Conservation (phyloP, 1,140 invertebrate species). For the Rhagoletis zephyria region DNA sequence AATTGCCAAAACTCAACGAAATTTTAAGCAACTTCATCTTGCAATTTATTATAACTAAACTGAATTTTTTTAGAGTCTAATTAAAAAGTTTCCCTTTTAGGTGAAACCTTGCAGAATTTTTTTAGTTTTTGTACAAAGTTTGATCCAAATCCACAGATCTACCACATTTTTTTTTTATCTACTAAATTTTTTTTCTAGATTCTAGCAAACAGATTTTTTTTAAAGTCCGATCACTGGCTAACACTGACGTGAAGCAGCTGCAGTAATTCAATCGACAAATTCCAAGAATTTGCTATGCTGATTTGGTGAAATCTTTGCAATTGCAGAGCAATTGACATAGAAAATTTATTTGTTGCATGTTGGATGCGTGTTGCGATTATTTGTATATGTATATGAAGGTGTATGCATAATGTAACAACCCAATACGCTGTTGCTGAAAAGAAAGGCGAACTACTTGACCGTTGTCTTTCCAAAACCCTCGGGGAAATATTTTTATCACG, state of each 20-base stretch:
- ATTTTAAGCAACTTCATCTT: too few species aligned
- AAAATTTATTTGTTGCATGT: conserved; percentile 38
- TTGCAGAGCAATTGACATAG: conserved; percentile 27
- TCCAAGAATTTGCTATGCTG: conserved; percentile 33
- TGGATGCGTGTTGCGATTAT: conserved; percentile 18
- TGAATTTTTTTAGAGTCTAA: too few species aligned
- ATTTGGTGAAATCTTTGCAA: conserved; percentile 41
- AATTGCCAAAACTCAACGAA: too few species aligned
- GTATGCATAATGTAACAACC: conserved; percentile 14
- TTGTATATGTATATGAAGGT: background rate
- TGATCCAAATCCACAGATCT: too few species aligned
- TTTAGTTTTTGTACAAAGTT: too few species aligned
- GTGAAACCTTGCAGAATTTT: too few species aligned
- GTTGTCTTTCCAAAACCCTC: background rate
- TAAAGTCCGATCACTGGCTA: too few species aligned
- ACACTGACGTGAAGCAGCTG: conserved; percentile 5
- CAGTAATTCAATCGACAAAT: conserved; percentile 26
- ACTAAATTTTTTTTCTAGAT: too few species aligned
- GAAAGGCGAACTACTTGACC: background rate
- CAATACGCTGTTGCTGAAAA: background rate
- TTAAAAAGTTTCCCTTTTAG: too few species aligned
- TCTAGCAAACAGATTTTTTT: too few species aligned
- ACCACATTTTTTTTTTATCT: too few species aligned
- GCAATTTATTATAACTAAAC: too few species aligned
- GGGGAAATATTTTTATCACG: conserved; percentile 49